These are phyloP conservation scores for Natrix natrix DNA, from an alignment of 2,797 vertebrate species.

Conservation along the genomic window DNA sequence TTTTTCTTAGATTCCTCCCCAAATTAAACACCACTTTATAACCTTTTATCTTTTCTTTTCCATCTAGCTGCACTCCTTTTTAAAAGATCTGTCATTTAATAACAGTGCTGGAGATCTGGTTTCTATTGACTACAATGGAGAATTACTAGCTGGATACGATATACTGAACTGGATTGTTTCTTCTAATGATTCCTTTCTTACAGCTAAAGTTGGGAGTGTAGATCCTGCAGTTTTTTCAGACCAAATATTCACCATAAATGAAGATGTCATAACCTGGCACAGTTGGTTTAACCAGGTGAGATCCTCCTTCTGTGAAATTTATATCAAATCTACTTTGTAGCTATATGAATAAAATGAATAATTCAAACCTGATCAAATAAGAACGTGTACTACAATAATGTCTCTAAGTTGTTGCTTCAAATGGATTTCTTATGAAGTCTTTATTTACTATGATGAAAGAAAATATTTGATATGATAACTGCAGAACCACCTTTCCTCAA, in stretches of 20 bases:
- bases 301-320: background rate
- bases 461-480: background rate
- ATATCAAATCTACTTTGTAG: background rate
- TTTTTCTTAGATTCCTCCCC: no score
- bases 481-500: background rate
- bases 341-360: background rate
- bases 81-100: background rate
- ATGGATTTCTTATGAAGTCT: background rate
- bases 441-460: background rate
- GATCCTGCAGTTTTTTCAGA: background rate
- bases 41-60: background rate
- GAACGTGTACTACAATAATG: background rate
- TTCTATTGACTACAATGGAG: background rate
- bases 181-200: background rate
- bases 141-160: background rate
- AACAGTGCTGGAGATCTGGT: background rate
- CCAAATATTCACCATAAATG: background rate
- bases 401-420: background rate
- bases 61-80: background rate
- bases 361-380: background rate
- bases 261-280: background rate
- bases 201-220: background rate
- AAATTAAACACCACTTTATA: no score
- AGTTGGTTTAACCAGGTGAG: background rate
- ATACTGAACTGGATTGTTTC: background rate